Evolutionary conservation across 2,888 invertebrate species (phyloP).

Genomic region (Andrena bicolor): DNA sequence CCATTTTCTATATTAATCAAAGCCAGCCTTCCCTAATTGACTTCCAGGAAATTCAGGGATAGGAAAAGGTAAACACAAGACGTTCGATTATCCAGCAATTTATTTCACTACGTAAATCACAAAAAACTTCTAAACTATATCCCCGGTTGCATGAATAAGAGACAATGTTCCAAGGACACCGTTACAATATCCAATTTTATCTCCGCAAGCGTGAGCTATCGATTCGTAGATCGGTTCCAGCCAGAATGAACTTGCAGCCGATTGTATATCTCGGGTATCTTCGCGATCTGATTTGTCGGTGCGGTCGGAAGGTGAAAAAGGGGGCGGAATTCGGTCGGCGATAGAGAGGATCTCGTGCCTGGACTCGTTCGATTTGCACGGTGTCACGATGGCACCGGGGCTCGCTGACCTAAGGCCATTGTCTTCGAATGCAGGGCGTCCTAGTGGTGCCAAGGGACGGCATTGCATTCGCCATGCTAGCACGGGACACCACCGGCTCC

Average conservation of each 20-base stretch:
- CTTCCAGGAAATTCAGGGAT: background rate
- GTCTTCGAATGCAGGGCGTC: constrained; percentile 73
- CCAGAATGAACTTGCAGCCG: too few relatives aligned
- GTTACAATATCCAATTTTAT: too few relatives aligned
- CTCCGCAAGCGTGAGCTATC: too few relatives aligned
- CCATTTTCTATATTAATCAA: constrained; percentile 20
- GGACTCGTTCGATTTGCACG: constrained; percentile 37
- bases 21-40: background rate
- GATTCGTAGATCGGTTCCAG: too few relatives aligned
- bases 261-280: too few relatives aligned
- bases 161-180: too few relatives aligned
- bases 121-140: too few relatives aligned
- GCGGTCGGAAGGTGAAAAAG: background rate
- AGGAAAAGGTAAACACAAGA: background rate
- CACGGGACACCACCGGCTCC: constrained; percentile 43
- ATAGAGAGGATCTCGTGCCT: constrained; percentile 18
- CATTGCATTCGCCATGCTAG: constrained; percentile 43
- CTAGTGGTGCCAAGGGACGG: constrained; percentile 71
- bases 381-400: constrained; percentile 67
- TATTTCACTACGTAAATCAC: too few relatives aligned
- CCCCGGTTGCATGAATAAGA: too few relatives aligned
- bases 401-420: constrained; percentile 72
- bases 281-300: background rate
- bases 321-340: background rate
- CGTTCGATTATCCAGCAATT: too few relatives aligned